phyloP scores from a whole-genome alignment of 2,888 invertebrate genomes.

The Dioctria linearis region DNA sequence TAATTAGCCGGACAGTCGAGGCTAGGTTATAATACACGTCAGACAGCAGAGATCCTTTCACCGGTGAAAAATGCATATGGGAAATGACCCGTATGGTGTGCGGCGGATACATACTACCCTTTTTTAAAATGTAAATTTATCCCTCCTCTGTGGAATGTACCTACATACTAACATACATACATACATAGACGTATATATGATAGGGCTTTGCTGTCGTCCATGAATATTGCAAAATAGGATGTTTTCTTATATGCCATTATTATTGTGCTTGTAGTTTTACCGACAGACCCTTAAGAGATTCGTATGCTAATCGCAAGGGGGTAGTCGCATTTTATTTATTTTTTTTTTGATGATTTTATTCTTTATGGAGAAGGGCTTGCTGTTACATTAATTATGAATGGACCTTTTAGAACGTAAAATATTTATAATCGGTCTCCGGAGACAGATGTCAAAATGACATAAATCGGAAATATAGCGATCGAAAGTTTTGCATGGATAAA shows the following conservation, averaged over 20 bases:
- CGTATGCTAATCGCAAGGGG: not conserved
- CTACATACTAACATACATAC: too few relatives aligned
- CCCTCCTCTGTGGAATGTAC: not conserved
- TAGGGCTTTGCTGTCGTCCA: slow-evolving; percentile 29
- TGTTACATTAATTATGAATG: not conserved
- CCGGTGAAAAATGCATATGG: slow-evolving; percentile 47
- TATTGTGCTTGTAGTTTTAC: slow-evolving; percentile 9
- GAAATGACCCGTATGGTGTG: slow-evolving; percentile 20
- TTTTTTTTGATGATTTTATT: too few relatives aligned
- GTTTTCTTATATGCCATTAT: slow-evolving; percentile 16
- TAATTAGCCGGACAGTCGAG: slow-evolving; percentile 46
- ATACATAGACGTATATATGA: slow-evolving; percentile 3
- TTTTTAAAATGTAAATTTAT: slow-evolving; percentile 48
- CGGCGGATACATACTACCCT: slow-evolving; percentile 12
- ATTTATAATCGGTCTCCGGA: not conserved
- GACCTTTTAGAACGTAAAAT: not conserved
- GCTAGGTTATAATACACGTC: not conserved
- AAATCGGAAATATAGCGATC: too few relatives aligned
- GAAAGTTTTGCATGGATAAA: too few relatives aligned
- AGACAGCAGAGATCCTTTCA: slow-evolving; percentile 27
- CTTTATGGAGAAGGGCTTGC: not conserved
- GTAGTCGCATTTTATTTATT: too few relatives aligned
- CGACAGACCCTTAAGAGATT: not conserved
- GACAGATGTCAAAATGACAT: too few relatives aligned
- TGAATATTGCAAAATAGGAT: slow-evolving; percentile 41